Evolutionary conservation across 2,113 vertebrate species (phyloP), one percentile per base, ranked within the genome.

Genomic region (Alectura lathami): DNA sequence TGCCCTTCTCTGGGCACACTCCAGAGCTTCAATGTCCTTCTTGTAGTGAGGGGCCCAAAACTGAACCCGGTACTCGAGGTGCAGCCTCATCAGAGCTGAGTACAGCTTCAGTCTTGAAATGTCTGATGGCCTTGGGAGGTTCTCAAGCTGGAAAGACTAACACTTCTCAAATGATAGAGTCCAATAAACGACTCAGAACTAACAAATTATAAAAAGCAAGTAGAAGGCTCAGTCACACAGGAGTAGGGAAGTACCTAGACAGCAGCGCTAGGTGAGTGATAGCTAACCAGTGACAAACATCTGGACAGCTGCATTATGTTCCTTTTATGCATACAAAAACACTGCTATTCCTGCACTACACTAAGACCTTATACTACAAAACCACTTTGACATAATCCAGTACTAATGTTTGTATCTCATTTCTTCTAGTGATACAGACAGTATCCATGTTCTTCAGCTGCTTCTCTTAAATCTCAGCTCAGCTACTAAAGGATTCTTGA

Each of bases 391-490:
- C 32, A 38, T 47, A 45, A 74, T 68, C 23, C 30, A 63, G 36
- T 11, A 43, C n/a, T 56, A 64, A 68, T 1, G 1, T 56, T 77
- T 60, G 5, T 22, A 36, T 60, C 38, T 85, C 32, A 34, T 38
- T 89, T 64, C 54, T 79, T 48, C 64, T 40, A 36, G 15, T 64
- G 57, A 92, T 7, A 51, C 26, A 86, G 45, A 11, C 69, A 84
- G 69, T 47, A 23, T 5, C 36, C 21, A 85, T 5, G 11, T 18
- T 89, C 23, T 81, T 43, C 5, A 80, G 53, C 43, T 64, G 70
- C 40, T 93, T 69, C 85, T 89, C 79, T 93, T 89, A 90, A 93
- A 68, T 10, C 26, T 73, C 76, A 62, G 38, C 50, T 86, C 78
- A 59, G 53, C 4, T 53, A 36, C 75, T 83, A 26, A 45, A 86